phyloP scores from a whole-genome alignment of 2,113 vertebrate genomes.

The rabbit (Oryctolagus cuniculus) region DNA sequence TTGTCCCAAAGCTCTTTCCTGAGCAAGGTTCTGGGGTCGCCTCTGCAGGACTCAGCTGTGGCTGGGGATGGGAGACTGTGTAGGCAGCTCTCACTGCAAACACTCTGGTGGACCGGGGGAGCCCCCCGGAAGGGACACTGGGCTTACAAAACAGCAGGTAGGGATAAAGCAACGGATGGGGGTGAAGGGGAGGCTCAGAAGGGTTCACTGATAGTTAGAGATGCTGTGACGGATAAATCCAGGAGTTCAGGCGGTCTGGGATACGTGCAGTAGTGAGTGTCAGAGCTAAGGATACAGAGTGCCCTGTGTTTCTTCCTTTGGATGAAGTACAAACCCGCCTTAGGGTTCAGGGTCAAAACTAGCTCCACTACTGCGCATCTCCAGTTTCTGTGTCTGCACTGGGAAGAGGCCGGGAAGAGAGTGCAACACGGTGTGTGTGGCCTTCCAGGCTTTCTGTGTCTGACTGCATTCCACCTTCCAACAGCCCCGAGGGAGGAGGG shows the following conservation, averaged over 20 bases:
- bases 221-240: background rate
- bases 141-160: background rate
- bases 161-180: too few relatives aligned
- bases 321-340: background rate
- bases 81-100: background rate
- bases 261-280: background rate
- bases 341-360: background rate
- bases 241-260: background rate
- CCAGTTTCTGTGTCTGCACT: background rate
- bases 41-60: background rate
- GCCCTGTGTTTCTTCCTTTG: background rate
- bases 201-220: background rate
- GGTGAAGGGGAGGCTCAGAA: fast-evolving
- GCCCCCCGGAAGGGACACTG: background rate
- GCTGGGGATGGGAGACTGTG: fast-evolving
- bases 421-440: fast-evolving
- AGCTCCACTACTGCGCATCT: background rate
- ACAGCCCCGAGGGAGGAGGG: background rate
- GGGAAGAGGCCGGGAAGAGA: background rate
- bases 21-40: background rate
- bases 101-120: background rate
- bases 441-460: background rate
- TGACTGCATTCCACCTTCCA: background rate
- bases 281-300: background rate
- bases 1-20: background rate